Conservation (phyloP, 2,888 invertebrate species). For the Mayetiola destructor region DNA sequence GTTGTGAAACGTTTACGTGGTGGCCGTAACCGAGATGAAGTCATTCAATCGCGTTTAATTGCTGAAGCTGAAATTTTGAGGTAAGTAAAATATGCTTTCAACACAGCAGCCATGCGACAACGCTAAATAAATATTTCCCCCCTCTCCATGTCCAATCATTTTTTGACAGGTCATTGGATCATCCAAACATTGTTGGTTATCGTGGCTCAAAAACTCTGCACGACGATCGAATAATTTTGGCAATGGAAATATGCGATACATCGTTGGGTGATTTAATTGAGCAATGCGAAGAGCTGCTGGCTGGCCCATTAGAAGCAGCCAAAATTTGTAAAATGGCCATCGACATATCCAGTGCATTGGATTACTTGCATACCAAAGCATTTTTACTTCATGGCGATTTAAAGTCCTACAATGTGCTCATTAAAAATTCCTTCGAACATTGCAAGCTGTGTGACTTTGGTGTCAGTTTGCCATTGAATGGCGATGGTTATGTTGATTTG, state of each 20-base stretch:
- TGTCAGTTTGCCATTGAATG: slow-evolving; percentile 55
- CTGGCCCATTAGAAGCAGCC: slow-evolving; percentile 45
- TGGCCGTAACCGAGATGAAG: slow-evolving; percentile 27
- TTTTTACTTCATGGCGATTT: slow-evolving; percentile 67
- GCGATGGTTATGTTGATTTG: slow-evolving; percentile 46
- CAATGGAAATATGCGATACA: slow-evolving; percentile 62
- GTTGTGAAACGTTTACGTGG: slow-evolving; percentile 55
- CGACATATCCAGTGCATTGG: slow-evolving; percentile 54
- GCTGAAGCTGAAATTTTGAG: slow-evolving; percentile 57
- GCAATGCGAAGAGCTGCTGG: slow-evolving; percentile 41
- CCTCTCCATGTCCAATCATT: no score
- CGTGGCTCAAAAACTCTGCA: slow-evolving; percentile 35
- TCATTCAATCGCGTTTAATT: slow-evolving; percentile 42
- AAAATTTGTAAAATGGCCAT: slow-evolving; percentile 43
- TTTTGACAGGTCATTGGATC: slow-evolving; percentile 40
- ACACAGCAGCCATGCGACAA: neutral
- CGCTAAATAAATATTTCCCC: neutral
- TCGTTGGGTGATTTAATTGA: slow-evolving; percentile 65
- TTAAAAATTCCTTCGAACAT: slow-evolving; percentile 57
- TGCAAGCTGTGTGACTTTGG: slow-evolving; percentile 79
- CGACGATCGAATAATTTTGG: slow-evolving; percentile 43
- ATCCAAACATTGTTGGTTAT: slow-evolving; percentile 75
- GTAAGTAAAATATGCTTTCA: slow-evolving; percentile 23
- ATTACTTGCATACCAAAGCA: slow-evolving; percentile 61
- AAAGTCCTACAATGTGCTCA: slow-evolving; percentile 67